These are phyloP conservation scores for Caiman crocodilus DNA, from an alignment of 2,797 vertebrate species.

Conservation along the genomic window DNA sequence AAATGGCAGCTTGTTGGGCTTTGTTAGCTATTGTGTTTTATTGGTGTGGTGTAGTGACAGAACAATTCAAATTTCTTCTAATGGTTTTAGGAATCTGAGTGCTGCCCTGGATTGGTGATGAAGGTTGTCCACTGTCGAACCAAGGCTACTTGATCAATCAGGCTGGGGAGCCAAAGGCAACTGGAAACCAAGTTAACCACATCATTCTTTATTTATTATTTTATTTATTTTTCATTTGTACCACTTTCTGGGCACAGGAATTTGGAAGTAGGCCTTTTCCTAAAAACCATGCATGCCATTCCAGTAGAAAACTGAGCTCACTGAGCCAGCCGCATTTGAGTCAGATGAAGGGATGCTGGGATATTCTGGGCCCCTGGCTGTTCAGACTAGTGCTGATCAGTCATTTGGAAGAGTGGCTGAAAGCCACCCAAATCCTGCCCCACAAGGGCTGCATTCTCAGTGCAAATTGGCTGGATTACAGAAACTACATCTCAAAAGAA, in stretches of 20 bases:
- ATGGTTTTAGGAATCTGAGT: too few species aligned
- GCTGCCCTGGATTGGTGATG: too few species aligned
- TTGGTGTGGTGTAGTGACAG: background rate
- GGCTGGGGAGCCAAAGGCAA: too few species aligned
- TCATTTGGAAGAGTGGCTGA: background rate
- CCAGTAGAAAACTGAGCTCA: background rate
- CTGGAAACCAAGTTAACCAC: too few species aligned
- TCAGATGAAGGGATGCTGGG: background rate
- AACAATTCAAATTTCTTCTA: too few species aligned
- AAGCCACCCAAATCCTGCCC: accelerated
- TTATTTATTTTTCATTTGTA: background rate
- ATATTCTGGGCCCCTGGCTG: accelerated
- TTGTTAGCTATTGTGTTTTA: conserved; percentile 22
- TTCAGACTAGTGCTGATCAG: background rate
- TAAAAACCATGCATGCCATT: background rate
- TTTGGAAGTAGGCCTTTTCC: background rate
- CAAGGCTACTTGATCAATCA: too few species aligned
- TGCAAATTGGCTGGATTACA: background rate
- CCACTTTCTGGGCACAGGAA: background rate
- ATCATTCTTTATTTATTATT: too few species aligned
- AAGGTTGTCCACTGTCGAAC: too few species aligned
- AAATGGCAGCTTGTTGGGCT: conserved; percentile 36
- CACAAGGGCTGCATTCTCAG: background rate
- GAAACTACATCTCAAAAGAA: background rate
- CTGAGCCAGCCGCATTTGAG: background rate